These are phyloP conservation scores for Notamacropus eugenii DNA, from an alignment of 2,797 vertebrate species.

Conservation along the genomic window DNA sequence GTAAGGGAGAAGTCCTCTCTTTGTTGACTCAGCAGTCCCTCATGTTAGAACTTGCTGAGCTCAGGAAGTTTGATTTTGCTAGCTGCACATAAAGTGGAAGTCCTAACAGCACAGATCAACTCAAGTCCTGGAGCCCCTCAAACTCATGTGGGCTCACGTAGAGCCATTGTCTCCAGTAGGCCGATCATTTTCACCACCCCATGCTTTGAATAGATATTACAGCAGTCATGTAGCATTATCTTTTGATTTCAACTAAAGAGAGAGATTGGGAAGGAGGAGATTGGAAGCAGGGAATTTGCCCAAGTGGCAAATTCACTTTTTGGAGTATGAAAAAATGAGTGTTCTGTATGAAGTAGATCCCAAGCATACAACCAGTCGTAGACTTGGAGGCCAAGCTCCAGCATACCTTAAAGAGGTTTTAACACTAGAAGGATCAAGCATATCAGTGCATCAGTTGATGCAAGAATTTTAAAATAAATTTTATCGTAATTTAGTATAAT, in stretches of 20 bases:
- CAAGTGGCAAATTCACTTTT: neutral
- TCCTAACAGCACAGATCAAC: neutral
- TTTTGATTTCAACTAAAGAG: neutral
- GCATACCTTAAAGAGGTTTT: neutral
- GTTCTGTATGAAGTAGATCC: neutral
- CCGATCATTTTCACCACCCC: neutral
- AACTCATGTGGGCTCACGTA: neutral
- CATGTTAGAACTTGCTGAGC: neutral
- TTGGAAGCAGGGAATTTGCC: neutral
- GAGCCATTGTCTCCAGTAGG: neutral
- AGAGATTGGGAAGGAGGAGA: neutral
- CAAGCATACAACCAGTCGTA: neutral
- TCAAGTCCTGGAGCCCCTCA: neutral
- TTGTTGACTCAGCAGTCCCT: neutral
- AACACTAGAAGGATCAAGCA: neutral
- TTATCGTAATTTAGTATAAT: neutral
- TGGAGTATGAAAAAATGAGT: neutral
- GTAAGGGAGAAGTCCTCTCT: slow-evolving; percentile 3
- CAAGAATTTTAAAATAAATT: neutral
- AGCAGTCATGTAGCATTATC: neutral
- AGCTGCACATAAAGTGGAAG: neutral
- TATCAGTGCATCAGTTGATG: neutral
- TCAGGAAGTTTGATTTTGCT: neutral
- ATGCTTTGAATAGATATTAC: neutral
- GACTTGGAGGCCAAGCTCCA: neutral